Evolutionary conservation across 1,140 invertebrate species (phyloP), one percentile per base, ranked within the genome.

Genomic region (Eulimnadia texana): DNA sequence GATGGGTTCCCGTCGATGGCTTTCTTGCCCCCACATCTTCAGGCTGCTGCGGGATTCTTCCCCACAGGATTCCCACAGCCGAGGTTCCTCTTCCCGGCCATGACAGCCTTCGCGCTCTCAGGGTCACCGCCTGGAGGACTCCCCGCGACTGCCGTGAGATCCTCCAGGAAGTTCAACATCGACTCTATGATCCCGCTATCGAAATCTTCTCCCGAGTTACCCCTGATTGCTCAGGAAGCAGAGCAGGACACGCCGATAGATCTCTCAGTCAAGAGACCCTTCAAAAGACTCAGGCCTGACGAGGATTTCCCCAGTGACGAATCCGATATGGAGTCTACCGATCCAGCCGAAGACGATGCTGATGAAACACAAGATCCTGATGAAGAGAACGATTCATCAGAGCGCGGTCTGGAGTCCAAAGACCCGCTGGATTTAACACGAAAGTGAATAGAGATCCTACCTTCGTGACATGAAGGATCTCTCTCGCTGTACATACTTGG

Each of bases 211-310:
- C 33, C 33, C 6, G 33, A 42, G 33, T 6, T 16, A 16, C 6
- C 33, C 33, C 6, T 42, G 6, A 16, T 16, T 6, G 33, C 33
- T 42, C 6, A 42, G 16, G 33, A 42, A 42, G 33, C 33, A 42
- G 72, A 79, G 25, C 75, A 78, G 58, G 83, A 87, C 13, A 79
- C 84, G 64, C 86, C 85, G 1, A 88, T 89, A 57, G 86, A 89
- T 70, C 73, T 89, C 11, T 78, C 76, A 51, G 65, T 79, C 0
- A 72, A 72, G 24, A 66, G 56, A 24, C 50, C 27, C 11, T 51
- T 22, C 22, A 49, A 19, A 1, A 23, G 22, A 29, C 33, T 63
- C 3, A 57, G 50, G 29, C 33, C 25, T 16, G 55, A 57, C n/a
- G 57, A 56, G 33, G 16, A 42, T 42, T 16, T 9, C 33, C 33